phyloP scores from a whole-genome alignment of 2,888 invertebrate genomes.

The Eurois occulta region DNA sequence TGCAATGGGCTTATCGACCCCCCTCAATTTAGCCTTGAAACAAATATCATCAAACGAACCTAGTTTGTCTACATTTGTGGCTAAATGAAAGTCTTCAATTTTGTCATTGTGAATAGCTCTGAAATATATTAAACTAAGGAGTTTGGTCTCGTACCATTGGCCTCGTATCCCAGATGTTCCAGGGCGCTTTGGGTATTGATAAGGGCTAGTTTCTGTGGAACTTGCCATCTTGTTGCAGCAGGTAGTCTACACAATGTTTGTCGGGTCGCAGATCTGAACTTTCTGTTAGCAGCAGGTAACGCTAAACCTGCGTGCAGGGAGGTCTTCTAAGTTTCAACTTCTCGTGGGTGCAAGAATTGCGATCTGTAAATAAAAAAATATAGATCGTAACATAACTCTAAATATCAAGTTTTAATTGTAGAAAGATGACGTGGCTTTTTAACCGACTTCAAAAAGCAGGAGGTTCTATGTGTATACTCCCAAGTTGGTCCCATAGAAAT shows the following conservation, averaged over 20 bases:
- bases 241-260: too few species aligned
- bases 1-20: neutral
- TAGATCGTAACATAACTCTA: neutral
- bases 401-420: neutral
- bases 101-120: constrained; percentile 29
- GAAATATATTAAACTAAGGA: constrained; percentile 56
- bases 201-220: neutral
- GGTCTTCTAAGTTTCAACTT: neutral
- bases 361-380: neutral
- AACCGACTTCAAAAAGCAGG: too few species aligned
- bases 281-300: neutral
- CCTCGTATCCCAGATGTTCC: constrained; percentile 42
- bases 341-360: neutral
- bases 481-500: too few species aligned
- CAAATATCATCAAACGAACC: constrained; percentile 60
- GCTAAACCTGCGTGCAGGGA: neutral
- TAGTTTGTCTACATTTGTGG: constrained; percentile 53
- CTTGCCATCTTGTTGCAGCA: neutral
- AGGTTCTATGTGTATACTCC: too few species aligned
- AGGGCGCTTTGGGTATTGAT: constrained; percentile 2
- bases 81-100: constrained; percentile 54
- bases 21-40: constrained; percentile 33
- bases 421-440: neutral
- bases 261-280: neutral
- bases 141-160: constrained; percentile 56